phyloP scores from a whole-genome alignment of 2,113 vertebrate species.

The Stigmatopora nigra region DNA sequence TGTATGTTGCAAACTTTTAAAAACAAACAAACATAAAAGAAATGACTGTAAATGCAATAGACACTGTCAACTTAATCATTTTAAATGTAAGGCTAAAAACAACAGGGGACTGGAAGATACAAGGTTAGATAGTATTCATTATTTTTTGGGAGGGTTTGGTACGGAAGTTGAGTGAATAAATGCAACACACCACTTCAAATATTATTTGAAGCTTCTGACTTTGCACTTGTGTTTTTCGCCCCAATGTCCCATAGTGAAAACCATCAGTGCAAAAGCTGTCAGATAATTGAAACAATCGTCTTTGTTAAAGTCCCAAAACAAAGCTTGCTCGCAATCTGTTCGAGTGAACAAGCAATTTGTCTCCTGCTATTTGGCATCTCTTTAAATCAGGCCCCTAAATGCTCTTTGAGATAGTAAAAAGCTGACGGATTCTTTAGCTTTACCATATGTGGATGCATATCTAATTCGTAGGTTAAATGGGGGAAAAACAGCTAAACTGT shows the following conservation, averaged over 20 bases:
- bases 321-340: neutral
- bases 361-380: neutral
- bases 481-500: neutral
- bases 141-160: neutral
- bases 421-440: no score
- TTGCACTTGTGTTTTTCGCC: no score
- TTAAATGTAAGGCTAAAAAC: neutral
- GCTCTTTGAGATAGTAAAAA: no score
- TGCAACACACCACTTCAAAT: no score
- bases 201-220: no score
- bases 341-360: neutral
- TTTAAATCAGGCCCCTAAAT: neutral
- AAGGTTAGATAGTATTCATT: neutral
- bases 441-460: no score
- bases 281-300: no score
- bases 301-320: no score
- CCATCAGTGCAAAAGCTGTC: no score
- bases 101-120: neutral
- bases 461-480: no score
- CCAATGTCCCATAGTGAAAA: no score
- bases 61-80: neutral
- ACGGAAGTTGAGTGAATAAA: no score
- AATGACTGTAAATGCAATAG: conserved; percentile 1
- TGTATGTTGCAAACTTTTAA: conserved; percentile 11
- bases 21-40: neutral